These are phyloP conservation scores for Monopterus albus DNA, from an alignment of 2,113 vertebrate genomes.

Conservation along the genomic window DNA sequence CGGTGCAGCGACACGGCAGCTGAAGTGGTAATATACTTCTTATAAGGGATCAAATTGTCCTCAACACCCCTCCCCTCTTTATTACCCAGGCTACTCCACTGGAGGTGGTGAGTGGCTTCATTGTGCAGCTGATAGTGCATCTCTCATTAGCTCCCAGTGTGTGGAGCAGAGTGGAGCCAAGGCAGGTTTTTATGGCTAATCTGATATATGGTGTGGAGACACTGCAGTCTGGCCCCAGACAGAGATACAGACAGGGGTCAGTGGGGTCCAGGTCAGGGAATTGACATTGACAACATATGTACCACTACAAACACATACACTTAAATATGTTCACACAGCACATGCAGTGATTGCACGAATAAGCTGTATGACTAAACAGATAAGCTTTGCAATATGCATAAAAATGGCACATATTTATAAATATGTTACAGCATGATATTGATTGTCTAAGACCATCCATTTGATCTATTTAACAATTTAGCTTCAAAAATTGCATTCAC, in stretches of 20 bases:
- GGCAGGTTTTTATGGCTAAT: slow-evolving; percentile 69
- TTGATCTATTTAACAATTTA: slow-evolving; percentile 51
- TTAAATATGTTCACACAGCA: slow-evolving; percentile 5
- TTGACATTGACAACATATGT: slow-evolving; percentile 27
- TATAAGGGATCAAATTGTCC: slow-evolving; percentile 73
- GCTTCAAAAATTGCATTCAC: slow-evolving; percentile 47
- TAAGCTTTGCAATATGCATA: slow-evolving; percentile 28
- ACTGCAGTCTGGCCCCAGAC: slow-evolving; percentile 57
- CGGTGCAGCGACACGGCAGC: slow-evolving; percentile 46
- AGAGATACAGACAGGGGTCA: slow-evolving; percentile 67
- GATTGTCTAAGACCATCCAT: slow-evolving; percentile 30
- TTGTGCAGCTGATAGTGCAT: slow-evolving; percentile 68
- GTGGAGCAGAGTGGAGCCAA: slow-evolving; percentile 51
- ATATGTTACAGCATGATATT: slow-evolving; percentile 24
- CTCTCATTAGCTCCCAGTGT: slow-evolving; percentile 74
- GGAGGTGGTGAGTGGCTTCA: slow-evolving; percentile 65
- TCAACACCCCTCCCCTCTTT: slow-evolving; percentile 68
- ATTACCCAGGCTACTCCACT: slow-evolving; percentile 62
- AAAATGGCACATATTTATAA: slow-evolving; percentile 20
- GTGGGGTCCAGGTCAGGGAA: slow-evolving; percentile 46
- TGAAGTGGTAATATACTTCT: slow-evolving; percentile 74
- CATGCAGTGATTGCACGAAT: slow-evolving; percentile 10
- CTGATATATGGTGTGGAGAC: slow-evolving; percentile 74
- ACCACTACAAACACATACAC: background rate
- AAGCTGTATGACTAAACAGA: slow-evolving; percentile 4